Evolutionary conservation across 2,797 vertebrate species (phyloP).

Genomic region (Pangasius mekongensis): DNA sequence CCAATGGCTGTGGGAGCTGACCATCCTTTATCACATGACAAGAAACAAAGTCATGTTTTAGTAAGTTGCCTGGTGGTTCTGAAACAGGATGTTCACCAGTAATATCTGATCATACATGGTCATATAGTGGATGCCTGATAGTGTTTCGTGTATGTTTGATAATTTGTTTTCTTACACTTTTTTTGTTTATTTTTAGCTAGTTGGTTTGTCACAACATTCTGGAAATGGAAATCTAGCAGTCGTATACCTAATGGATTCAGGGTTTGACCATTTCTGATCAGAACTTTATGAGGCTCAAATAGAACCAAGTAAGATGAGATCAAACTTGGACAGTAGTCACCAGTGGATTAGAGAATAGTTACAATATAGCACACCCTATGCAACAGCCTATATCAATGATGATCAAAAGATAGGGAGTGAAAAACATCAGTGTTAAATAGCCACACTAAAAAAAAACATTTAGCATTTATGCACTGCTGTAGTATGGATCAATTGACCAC

Average conservation of each 20-base stretch:
- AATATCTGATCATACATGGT: neutral
- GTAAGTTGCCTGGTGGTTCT: neutral
- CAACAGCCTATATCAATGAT: neutral
- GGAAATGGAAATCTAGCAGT: too few relatives aligned
- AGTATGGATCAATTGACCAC: neutral
- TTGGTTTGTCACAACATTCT: too few relatives aligned
- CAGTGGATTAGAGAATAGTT: neutral
- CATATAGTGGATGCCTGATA: neutral
- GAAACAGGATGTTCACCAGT: neutral
- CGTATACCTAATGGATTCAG: neutral
- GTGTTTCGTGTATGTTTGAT: neutral
- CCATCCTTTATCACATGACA: slow-evolving; percentile 78
- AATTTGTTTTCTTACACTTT: neutral
- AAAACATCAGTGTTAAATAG: neutral
- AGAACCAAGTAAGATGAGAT: too few relatives aligned
- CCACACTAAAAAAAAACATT: neutral
- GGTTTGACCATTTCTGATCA: neutral
- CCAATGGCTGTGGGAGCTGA: slow-evolving; percentile 96
- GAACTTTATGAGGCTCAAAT: neutral
- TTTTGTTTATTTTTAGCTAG: too few relatives aligned
- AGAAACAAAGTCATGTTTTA: slow-evolving; percentile 40
- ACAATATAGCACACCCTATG: neutral
- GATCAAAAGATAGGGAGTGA: neutral
- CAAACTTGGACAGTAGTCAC: neutral
- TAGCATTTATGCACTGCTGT: neutral